phyloP scores from a whole-genome alignment of 1,140 invertebrate species.

The Drosophila kurseongensis region DNA sequence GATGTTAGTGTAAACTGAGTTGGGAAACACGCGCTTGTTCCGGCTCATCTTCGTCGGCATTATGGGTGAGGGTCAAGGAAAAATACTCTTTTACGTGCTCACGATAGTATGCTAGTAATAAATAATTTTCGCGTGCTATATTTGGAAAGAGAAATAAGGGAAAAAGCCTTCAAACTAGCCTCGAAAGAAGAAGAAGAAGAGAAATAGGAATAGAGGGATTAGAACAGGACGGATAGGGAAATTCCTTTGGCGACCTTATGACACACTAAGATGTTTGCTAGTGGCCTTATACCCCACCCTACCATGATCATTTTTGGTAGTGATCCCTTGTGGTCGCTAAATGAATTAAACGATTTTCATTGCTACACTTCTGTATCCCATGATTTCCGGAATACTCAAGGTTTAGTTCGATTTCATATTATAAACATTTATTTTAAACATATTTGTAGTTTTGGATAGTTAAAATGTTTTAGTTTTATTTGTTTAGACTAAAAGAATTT shows the following conservation, averaged over 20 bases:
- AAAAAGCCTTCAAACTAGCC: too few relatives aligned
- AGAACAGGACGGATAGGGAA: not conserved
- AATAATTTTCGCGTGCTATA: too few relatives aligned
- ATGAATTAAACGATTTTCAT: not conserved
- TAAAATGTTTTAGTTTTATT: not conserved
- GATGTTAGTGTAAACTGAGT: too few relatives aligned
- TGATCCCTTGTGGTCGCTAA: not conserved
- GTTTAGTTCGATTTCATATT: not conserved
- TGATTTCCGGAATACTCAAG: not conserved
- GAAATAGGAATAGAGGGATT: too few relatives aligned
- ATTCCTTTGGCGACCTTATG: not conserved
- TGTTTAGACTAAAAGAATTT: not conserved
- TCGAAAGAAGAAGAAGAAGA: too few relatives aligned
- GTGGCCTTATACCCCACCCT: slow-evolving; percentile 2
- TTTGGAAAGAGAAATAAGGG: too few relatives aligned
- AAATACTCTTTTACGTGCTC: too few relatives aligned
- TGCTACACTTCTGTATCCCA: not conserved
- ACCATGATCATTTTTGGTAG: slow-evolving; percentile 1
- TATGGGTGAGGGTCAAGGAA: too few relatives aligned
- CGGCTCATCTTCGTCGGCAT: too few relatives aligned
- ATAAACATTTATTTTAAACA: slow-evolving; percentile 2
- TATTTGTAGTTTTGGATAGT: not conserved
- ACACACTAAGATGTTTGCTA: slow-evolving; percentile 2
- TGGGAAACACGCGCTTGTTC: too few relatives aligned
- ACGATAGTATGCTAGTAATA: too few relatives aligned